These are phyloP conservation scores for Dasypus novemcinctus DNA, from an alignment of 2,113 vertebrate species.

Conservation along the genomic window DNA sequence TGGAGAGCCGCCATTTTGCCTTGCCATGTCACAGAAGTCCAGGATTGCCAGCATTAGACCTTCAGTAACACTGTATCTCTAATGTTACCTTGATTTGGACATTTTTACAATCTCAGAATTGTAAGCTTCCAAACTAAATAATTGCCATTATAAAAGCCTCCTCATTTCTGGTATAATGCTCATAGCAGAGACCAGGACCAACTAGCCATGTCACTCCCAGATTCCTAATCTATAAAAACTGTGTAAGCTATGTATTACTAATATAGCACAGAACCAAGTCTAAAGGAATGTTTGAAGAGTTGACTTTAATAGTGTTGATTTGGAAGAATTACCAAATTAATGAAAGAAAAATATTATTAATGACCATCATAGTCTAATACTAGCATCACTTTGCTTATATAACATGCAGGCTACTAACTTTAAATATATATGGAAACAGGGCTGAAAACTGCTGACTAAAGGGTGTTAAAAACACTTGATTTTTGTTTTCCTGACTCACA, in stretches of 20 bases:
- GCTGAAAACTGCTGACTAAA: background rate
- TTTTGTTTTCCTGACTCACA: background rate
- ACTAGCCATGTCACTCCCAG: background rate
- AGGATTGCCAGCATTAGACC: too few relatives aligned
- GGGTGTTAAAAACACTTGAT: background rate
- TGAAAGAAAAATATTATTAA: conserved; percentile 19
- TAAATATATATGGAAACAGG: background rate
- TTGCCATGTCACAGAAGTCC: too few relatives aligned
- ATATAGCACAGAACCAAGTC: background rate
- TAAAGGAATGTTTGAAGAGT: background rate
- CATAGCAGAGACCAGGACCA: background rate
- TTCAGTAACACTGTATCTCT: too few relatives aligned
- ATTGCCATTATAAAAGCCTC: too few relatives aligned
- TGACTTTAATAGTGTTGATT: background rate
- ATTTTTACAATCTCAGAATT: too few relatives aligned
- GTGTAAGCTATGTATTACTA: background rate
- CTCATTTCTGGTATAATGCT: too few relatives aligned
- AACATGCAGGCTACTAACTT: background rate
- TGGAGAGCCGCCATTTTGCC: too few relatives aligned
- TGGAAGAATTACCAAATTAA: background rate
- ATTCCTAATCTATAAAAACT: background rate
- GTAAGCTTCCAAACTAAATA: too few relatives aligned
- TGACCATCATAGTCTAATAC: background rate
- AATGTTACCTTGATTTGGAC: too few relatives aligned
- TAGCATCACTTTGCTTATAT: background rate